Conservation (phyloP, 1,140 invertebrate genomes). For the Anastatus disparis region DNA sequence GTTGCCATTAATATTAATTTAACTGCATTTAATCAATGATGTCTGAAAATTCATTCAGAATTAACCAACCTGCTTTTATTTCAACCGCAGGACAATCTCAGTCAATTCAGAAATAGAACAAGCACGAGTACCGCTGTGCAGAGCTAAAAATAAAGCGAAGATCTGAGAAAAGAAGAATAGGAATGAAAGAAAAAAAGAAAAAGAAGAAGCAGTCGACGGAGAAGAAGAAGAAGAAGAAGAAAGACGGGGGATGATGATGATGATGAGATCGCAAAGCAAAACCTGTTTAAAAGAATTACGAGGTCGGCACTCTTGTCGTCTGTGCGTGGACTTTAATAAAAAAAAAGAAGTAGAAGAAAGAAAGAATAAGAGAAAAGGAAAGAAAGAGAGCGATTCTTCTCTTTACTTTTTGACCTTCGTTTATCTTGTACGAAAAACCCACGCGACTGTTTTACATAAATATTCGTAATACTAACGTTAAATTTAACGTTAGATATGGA, state of each 20-base stretch:
- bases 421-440: background rate
- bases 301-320: conserved; percentile 22
- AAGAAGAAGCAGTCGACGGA: too few species aligned
- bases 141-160: conserved; percentile 1
- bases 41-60: too few species aligned
- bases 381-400: too few species aligned
- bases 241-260: too few species aligned
- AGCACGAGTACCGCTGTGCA: too few species aligned
- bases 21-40: too few species aligned
- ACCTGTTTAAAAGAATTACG: conserved; percentile 31
- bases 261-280: too few species aligned
- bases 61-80: too few species aligned
- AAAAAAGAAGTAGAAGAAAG: background rate
- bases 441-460: conserved; percentile 26
- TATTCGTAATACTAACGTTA: conserved; percentile 1
- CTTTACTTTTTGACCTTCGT: conserved; percentile 25
- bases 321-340: background rate
- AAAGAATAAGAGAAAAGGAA: too few species aligned
- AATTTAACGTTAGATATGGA: too few species aligned
- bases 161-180: conserved; percentile 7
- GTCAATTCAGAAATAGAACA: conserved; percentile 2
- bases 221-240: background rate
- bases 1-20: too few species aligned
- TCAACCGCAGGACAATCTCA: background rate
- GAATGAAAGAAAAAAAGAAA: conserved; percentile 12